phyloP scores from a whole-genome alignment of 2,888 invertebrate species.

The Icerya purchasi region DNA sequence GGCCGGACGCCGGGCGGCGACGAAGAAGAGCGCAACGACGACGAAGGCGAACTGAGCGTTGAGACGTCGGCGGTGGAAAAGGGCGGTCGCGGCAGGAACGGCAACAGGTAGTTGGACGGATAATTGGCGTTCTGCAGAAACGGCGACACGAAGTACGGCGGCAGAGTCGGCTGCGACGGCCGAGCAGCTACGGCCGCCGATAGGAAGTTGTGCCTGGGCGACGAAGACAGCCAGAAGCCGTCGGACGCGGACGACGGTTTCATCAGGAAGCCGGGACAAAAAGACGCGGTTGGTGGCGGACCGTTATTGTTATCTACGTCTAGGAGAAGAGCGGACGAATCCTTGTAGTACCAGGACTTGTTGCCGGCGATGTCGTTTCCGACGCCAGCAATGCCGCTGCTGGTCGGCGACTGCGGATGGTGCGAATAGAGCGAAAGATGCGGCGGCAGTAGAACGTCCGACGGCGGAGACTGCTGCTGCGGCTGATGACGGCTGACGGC shows the following conservation, averaged over 20 bases:
- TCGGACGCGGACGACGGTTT: neutral
- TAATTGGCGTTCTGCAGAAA: slow-evolving; percentile 6
- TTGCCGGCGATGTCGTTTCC: neutral
- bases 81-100: slow-evolving; percentile 2
- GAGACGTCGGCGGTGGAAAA: neutral
- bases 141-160: slow-evolving; percentile 11
- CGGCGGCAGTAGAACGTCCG: neutral
- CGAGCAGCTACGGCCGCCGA: neutral
- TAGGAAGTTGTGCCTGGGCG: slow-evolving; percentile 5
- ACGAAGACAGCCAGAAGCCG: slow-evolving; percentile 6
- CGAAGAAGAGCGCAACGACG: slow-evolving; percentile 11
- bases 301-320: slow-evolving; percentile 12
- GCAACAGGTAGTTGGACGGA: slow-evolving; percentile 10
- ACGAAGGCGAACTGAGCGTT: slow-evolving; percentile 9
- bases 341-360: slow-evolving; percentile 4
- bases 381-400: neutral
- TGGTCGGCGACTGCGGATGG: neutral
- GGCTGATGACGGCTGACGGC: no score
- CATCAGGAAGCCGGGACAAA: slow-evolving; percentile 1
- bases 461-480: neutral
- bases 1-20: slow-evolving; percentile 5
- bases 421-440: neutral
- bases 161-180: slow-evolving; percentile 1
- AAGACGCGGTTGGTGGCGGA: slow-evolving; percentile 6
- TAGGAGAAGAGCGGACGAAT: slow-evolving; percentile 1